phyloP scores from a whole-genome alignment of 1,140 invertebrate species.

The Littorina saxatilis region DNA sequence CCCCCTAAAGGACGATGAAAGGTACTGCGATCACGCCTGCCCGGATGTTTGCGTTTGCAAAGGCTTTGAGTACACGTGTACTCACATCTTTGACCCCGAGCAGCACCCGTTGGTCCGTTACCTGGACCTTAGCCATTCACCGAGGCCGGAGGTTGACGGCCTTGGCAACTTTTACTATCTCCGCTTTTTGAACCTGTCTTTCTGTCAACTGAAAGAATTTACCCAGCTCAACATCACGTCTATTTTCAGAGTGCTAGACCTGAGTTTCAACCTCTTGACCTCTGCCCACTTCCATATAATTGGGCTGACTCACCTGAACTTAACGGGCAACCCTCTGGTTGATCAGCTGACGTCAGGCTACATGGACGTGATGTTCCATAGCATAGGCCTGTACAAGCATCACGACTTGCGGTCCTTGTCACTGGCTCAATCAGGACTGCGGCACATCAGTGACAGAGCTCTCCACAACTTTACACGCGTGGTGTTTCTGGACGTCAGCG shows the following conservation, averaged over 20 bases:
- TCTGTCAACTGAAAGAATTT: neutral
- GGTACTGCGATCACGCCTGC: constrained; percentile 9
- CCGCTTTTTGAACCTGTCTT: neutral
- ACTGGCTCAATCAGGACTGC: neutral
- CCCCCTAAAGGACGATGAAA: constrained; percentile 40
- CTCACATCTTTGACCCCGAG: no score
- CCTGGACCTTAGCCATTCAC: neutral
- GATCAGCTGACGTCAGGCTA: neutral
- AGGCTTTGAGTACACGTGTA: constrained; percentile 25
- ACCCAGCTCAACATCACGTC: neutral
- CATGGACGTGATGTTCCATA: neutral
- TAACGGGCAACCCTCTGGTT: neutral
- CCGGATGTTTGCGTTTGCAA: constrained; percentile 28
- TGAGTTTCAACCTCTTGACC: neutral
- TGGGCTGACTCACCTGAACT: neutral
- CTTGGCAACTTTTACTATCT: neutral
- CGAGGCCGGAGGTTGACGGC: neutral
- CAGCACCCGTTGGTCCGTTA: no score
- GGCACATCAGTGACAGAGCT: neutral
- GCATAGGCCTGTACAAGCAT: neutral
- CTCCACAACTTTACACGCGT: neutral
- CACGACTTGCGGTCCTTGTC: neutral
- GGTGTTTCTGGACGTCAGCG: neutral
- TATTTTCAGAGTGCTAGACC: neutral
- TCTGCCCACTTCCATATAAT: no score